Base-by-base conservation (phyloP, 2,888 invertebrate species). In the Torymus texanus region DNA sequence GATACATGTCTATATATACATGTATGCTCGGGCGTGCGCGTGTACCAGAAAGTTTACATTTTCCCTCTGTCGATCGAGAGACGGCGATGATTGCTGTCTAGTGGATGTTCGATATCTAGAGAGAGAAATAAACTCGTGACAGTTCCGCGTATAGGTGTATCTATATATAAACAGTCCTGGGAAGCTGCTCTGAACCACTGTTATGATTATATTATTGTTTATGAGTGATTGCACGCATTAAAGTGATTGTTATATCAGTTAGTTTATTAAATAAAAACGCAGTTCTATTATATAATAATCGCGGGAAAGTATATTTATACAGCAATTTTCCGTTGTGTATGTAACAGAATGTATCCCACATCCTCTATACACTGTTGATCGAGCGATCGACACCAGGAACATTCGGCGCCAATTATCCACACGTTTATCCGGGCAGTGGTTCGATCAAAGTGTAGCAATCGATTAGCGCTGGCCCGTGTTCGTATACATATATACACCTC, bases 1-100 rank as follows among this genome's bases (percentile, higher is more conserved):
- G 83, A 81, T 81, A 83, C 81, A 84, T 82, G 79, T 51, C 16
- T 21, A 18, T 10, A 24, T 11, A 63, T 62, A 5, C 4, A 5
- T 29, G 4, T 5, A 5, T 5, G 29, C 3, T 2, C 51, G 12
- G n/a, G n/a, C 21, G 24, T 29, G 29, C 51, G 21, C 55, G 51
- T 51, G 50, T 70, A 16, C 67, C 63, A 14, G 50, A 2, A 55
- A 62, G 73, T 75, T 79, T 79, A 75, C 75, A 65, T 79, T 70
- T 65, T 41, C 79, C 59, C 75, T 29, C 29, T 29, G 29, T 29
- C 29, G 29, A 29, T 29, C 29, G 29, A 29, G 29, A 16, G 67
- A 65, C 65, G 59, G 11, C 62, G 70, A 79, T 75, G 68, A 75
- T 58, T 58, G 24, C 41, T 50, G 14, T 53, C 51, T 29, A 21